These are phyloP conservation scores for Pluvianellus socialis DNA, from an alignment of 2,113 vertebrate genomes.

Conservation along the genomic window DNA sequence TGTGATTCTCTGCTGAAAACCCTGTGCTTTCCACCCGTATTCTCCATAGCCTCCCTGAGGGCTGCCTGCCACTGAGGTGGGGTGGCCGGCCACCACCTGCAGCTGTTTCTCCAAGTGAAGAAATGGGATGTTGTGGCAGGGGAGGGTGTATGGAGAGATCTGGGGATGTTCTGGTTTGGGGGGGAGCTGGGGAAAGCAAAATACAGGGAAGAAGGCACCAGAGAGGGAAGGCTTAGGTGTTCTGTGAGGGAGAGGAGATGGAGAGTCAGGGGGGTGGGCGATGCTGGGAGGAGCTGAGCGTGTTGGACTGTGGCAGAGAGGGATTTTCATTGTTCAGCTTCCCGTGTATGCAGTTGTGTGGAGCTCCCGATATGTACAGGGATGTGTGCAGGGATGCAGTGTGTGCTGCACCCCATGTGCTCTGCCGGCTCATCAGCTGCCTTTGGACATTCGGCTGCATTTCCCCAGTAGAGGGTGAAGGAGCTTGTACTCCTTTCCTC, in stretches of 20 bases:
- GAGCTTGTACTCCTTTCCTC: neutral
- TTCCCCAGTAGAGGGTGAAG: neutral
- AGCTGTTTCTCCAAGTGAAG: neutral
- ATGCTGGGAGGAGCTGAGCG: rapidly evolving
- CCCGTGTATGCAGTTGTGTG: rapidly evolving
- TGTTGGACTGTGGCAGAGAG: neutral
- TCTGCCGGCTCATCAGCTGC: rapidly evolving
- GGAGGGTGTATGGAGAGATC: neutral
- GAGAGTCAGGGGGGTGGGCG: neutral
- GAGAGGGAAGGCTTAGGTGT: no score
- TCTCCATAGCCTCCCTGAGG: rapidly evolving
- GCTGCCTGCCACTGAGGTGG: rapidly evolving
- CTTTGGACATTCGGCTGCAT: no score
- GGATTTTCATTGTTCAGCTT: neutral
- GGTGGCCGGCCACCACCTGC: neutral
- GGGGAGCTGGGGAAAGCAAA: rapidly evolving
- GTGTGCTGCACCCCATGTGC: rapidly evolving
- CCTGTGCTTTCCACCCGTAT: rapidly evolving
- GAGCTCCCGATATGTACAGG: rapidly evolving
- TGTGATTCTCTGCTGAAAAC: rapidly evolving
- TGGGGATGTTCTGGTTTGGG: neutral
- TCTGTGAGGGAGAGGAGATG: no score
- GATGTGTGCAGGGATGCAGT: rapidly evolving
- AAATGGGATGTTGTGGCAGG: no score
- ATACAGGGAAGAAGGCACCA: no score